Base-by-base conservation (phyloP, 2,888 invertebrate genomes). In the Gasteruption jaculator region DNA sequence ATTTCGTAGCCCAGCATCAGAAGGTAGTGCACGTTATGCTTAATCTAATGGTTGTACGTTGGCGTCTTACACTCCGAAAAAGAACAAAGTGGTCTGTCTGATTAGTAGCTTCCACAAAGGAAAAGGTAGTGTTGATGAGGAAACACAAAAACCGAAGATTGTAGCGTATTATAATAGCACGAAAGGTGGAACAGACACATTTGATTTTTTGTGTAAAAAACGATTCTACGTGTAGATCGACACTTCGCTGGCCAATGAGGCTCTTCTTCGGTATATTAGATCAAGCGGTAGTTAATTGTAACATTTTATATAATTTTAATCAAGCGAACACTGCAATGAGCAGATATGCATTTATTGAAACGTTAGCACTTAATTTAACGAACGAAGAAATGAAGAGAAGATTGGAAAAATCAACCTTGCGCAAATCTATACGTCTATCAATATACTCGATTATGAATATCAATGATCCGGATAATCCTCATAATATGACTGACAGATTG, bases 261-360 rank as follows among this genome's bases (percentile, higher is more conserved):
- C 27, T 52, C 30, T 54, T 56, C 24, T 52, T 37, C 32, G 50
- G 46, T 1, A 56, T 56, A 39, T 27, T 57, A 6, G 55, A 58
- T 42, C 50, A 53, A 19, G 35, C 40, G 7, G 45, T 42, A 8
- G 43, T 56, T 1, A 57, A 56, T 41, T 34, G 48, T 34, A 15
- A 25, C 26, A 41, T 49, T 21, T 41, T 50, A 26, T 53, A 42
- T 20, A 43, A 42, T 19, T 40, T 47, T 4, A n/a, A n/a, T n/a
- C n/a, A n/a, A n/a, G n/a, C n/a, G n/a, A n/a, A n/a, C n/a, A n/a
- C n/a, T n/a, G n/a, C n/a, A n/a, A n/a, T n/a, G n/a, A n/a, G n/a
- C n/a, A n/a, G n/a, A n/a, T n/a, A n/a, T n/a, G n/a, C n/a, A n/a
- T n/a, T n/a, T n/a, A n/a, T n/a, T n/a, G n/a, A n/a, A n/a, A n/a